Conservation (phyloP, 2,113 vertebrate genomes). For the Bungarus multicinctus region DNA sequence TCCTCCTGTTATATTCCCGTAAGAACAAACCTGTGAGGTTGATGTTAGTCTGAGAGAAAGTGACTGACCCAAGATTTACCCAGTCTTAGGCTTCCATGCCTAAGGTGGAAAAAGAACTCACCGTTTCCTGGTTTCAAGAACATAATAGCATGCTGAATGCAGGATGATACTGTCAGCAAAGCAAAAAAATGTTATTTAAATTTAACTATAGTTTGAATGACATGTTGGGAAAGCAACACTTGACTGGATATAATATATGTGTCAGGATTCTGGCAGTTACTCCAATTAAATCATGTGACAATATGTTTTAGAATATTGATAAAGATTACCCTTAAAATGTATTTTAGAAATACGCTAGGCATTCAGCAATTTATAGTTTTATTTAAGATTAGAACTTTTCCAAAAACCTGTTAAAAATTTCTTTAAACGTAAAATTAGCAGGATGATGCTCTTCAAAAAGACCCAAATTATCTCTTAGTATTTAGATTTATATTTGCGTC, state of each 20-base stretch:
- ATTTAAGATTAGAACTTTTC: background rate
- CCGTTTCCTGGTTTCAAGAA: background rate
- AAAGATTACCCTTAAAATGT: background rate
- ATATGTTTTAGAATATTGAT: background rate
- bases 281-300: too few species aligned
- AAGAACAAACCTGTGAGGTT: background rate
- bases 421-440: background rate
- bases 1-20: background rate
- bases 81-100: background rate
- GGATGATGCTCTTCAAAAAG: background rate
- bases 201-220: background rate
- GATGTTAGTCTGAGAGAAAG: too few species aligned
- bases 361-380: background rate
- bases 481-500: background rate
- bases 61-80: background rate
- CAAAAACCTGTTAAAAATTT: background rate
- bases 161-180: background rate
- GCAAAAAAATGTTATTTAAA: background rate
- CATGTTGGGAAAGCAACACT: background rate
- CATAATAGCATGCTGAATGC: background rate
- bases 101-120: background rate
- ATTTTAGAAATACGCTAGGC: background rate
- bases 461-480: background rate
- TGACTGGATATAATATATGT: background rate
- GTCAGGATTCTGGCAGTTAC: too few species aligned